These are phyloP conservation scores for Drosophila neoperkinsi DNA, from an alignment of 2,888 invertebrate species.

Conservation along the genomic window DNA sequence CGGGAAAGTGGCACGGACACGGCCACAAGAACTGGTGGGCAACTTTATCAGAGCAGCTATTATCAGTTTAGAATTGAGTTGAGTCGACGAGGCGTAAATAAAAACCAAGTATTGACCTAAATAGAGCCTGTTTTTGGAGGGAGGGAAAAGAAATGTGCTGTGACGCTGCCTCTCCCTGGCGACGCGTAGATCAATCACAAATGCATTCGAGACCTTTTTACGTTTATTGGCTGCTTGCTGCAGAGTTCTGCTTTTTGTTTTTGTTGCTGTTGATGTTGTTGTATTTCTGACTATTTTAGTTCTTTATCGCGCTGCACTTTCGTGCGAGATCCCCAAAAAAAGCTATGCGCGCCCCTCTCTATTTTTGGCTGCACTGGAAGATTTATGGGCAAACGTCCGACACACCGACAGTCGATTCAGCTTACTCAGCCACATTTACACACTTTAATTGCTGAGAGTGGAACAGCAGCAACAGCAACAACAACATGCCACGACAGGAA, in stretches of 20 bases:
- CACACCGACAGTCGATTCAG: constrained; percentile 60
- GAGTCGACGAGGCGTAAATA: constrained; percentile 48
- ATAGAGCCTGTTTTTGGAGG: constrained; percentile 20
- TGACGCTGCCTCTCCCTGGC: constrained; percentile 9
- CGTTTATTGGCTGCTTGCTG: constrained; percentile 46
- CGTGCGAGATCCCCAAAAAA: constrained; percentile 17
- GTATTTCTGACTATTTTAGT: constrained; percentile 5
- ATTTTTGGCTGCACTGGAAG: constrained; percentile 69
- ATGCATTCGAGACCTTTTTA: constrained; percentile 34
- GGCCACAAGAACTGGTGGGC: neutral
- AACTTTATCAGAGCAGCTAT: constrained; percentile 49
- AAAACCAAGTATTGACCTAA: constrained; percentile 60
- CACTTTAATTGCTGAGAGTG: constrained; percentile 66
- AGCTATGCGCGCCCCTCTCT: constrained; percentile 40
- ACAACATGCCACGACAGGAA: constrained; percentile 67
- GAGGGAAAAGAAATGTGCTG: neutral
- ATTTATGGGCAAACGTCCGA: constrained; percentile 66
- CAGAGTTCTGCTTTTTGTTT: constrained; percentile 21
- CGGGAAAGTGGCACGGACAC: neutral
- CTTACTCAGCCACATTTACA: constrained; percentile 72
- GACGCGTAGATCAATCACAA: constrained; percentile 69
- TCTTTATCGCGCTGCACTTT: constrained; percentile 36
- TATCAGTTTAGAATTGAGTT: constrained; percentile 44
- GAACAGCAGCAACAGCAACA: constrained; percentile 34
- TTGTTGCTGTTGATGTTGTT: constrained; percentile 10